These are phyloP conservation scores for Dicrurus megarhynchus DNA, from an alignment of 2,113 vertebrate genomes.

Conservation along the genomic window DNA sequence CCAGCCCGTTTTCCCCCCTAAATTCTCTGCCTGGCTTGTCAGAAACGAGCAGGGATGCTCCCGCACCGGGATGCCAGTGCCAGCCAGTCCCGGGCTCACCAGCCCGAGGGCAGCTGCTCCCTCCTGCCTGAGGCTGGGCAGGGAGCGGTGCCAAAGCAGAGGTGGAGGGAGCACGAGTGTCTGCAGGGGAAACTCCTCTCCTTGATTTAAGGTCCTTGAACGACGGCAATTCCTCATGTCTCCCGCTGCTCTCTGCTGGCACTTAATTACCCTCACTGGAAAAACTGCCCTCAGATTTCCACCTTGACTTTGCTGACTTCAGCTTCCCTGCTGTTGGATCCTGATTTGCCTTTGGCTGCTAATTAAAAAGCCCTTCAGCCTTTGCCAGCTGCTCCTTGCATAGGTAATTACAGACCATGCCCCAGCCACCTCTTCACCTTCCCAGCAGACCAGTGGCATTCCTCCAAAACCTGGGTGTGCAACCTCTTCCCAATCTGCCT, in stretches of 20 bases:
- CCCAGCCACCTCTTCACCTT: not conserved
- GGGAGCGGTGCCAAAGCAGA: not conserved
- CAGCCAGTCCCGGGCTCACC: not conserved
- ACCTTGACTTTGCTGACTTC: conserved; percentile 58
- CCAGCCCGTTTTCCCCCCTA: fast-evolving
- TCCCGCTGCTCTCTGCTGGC: not conserved
- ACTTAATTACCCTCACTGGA: conserved; percentile 16
- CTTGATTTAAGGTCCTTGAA: not conserved
- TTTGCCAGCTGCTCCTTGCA: not conserved
- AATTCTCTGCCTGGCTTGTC: not conserved
- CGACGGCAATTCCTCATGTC: conserved; percentile 4
- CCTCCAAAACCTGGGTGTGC: fast-evolving
- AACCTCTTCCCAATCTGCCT: not conserved
- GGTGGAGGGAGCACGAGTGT: not conserved
- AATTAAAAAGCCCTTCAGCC: conserved; percentile 59
- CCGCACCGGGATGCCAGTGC: fast-evolving
- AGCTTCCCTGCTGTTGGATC: conserved; percentile 20
- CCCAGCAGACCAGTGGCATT: fast-evolving
- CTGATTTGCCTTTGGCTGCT: conserved; percentile 49
- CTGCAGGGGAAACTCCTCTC: not conserved
- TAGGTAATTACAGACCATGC: not conserved
- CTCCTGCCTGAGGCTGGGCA: not conserved
- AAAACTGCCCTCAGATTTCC: conserved; percentile 33
- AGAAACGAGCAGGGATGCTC: not conserved
- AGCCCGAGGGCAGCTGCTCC: not conserved